Evolutionary conservation across 37 sponge, comb jelly and placozoan species (phyloP), one percentile per base, ranked within the genome.

Genomic region (Spongia lamella): DNA sequence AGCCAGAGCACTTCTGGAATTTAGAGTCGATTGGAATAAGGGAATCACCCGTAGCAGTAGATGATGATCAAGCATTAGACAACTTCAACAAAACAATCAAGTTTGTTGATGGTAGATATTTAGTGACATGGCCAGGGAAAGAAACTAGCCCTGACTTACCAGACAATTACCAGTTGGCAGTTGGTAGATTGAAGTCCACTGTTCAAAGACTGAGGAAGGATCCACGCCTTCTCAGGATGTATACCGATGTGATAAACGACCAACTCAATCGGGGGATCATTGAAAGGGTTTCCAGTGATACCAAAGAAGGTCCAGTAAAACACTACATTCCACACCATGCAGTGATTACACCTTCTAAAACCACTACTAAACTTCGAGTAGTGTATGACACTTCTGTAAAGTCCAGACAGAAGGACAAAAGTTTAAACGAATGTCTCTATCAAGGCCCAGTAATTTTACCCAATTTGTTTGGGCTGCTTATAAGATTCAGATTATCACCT

Each of bases 381-480:
- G 85, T 84, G 22, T 84, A 84, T 70, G 72, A 84, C 61, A 78
- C 85, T 29, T 77, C 77, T 51, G 84, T 61, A 6, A 65, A 57
- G 22, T 19, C 7, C n/a, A 50, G 47, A 43, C 47, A 43, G 47
- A 43, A 43, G 9, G 47, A 43, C 47, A 43, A 43, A 43, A 43
- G 37, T 27, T 36, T 74, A 27, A 58, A 27, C 55, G 36, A 35
- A 70, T 75, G 84, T 60, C 32, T 83, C 54, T 38, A 38, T 69
- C 16, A 21, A 27, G 61, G 53, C 66, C 79, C 86, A 0, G 66
- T 66, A 21, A 72, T 79, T 59, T 20, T 56, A 35, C 86, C 71
- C 47, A 78, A 47, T 58, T 53, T 84, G 4, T 1, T 77, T 14
- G 78, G 62, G 47, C 62, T 84, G 35, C 31, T 77, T 7, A 5